phyloP scores from a whole-genome alignment of 2,113 vertebrate genomes.

The Zosterops pallidus region DNA sequence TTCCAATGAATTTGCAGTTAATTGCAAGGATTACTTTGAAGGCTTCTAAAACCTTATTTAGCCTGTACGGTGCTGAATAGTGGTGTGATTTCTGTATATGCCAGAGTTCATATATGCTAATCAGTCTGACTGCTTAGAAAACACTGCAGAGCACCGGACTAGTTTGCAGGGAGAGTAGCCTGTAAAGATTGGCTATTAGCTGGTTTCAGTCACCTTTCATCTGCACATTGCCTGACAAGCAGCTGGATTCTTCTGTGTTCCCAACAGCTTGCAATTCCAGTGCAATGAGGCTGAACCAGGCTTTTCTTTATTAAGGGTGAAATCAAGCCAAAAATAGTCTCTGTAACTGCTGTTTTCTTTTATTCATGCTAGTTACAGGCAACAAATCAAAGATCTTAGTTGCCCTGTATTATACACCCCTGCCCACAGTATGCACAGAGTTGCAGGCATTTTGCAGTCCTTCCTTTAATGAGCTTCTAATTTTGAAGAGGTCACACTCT shows the following conservation, averaged over 20 bases:
- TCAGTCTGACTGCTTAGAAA: neutral
- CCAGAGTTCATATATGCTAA: neutral
- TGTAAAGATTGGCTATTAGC: neutral
- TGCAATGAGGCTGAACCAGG: neutral
- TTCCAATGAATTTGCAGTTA: slow-evolving; percentile 12
- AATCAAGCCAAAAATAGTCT: neutral
- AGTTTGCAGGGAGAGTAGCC: neutral
- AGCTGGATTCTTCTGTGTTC: neutral
- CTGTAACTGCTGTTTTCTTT: neutral
- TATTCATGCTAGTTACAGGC: neutral
- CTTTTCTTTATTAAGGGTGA: neutral
- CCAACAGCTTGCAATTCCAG: neutral
- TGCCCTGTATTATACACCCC: neutral
- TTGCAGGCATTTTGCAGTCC: neutral
- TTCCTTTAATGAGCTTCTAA: neutral
- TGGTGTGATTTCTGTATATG: neutral
- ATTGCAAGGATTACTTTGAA: neutral
- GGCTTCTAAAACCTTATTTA: neutral
- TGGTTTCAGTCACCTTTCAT: neutral
- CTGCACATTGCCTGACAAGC: neutral
- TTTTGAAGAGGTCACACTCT: slow-evolving; percentile 9
- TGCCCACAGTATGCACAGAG: rapidly evolving
- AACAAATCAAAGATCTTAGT: neutral
- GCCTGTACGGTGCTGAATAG: neutral
- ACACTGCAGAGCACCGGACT: neutral